Evolutionary conservation across 1,140 invertebrate species (phyloP).

Genomic region (Drosophila ogumai): DNA sequence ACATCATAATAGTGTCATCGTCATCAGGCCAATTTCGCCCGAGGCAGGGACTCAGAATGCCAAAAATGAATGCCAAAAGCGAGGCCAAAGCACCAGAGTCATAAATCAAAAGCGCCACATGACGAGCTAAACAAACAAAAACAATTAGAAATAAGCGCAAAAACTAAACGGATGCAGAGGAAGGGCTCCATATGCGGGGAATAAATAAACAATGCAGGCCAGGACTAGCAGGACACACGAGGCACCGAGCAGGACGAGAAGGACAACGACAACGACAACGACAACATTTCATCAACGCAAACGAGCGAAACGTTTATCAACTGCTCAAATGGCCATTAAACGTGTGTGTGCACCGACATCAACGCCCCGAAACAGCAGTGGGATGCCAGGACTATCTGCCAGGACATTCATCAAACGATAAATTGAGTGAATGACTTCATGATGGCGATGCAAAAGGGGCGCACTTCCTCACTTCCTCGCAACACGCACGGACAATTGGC

Average conservation of each 20-base stretch:
- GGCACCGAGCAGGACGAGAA: conserved; percentile 20
- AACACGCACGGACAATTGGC: conserved; percentile 58
- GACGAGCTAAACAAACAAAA: conserved; percentile 73
- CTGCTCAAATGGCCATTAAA: conserved; percentile 85
- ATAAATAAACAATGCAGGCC: conserved; percentile 80
- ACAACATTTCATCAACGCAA: conserved; percentile 84
- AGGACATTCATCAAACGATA: conserved; percentile 85
- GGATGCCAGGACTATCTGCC: conserved; percentile 69
- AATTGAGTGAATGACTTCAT: conserved; percentile 85
- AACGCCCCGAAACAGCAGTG: conserved; percentile 31
- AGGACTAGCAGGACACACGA: conserved; percentile 42
- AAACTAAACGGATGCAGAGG: conserved; percentile 62
- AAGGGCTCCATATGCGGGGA: conserved; percentile 65
- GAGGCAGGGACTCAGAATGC: conserved; percentile 3
- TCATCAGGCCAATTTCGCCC: conserved; percentile 59
- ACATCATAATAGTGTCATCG: conserved; percentile 82
- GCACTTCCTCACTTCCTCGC: conserved; percentile 65
- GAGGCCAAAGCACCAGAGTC: conserved; percentile 17
- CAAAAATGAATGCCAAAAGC: conserved; percentile 36
- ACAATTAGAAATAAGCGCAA: conserved; percentile 81
- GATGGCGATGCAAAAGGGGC: conserved; percentile 72
- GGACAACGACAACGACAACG: conserved; percentile 44
- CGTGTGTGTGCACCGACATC: conserved; percentile 68
- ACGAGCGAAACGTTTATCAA: conserved; percentile 84
- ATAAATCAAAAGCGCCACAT: conserved; percentile 66